Percentiles rank a stretch among this genome's conserved stretches.
phyloP scores from a whole-genome alignment of 2,113 vertebrate genomes.

The Hippocampus zosterae region DNA sequence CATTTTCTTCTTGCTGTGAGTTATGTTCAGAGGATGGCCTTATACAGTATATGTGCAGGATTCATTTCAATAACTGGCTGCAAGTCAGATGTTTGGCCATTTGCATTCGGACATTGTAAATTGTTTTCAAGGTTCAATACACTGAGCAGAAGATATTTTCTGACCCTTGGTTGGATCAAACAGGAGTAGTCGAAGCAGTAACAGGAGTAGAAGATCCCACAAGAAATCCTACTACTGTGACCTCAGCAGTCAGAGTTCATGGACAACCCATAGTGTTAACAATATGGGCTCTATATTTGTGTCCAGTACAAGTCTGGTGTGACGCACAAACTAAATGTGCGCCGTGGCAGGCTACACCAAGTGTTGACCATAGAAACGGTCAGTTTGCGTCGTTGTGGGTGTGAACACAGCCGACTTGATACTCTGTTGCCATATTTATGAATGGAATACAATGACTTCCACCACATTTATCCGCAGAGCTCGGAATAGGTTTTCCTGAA shows the following conservation, averaged over 20 bases:
- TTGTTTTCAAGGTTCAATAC: not conserved
- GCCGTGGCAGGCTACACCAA: too few species aligned
- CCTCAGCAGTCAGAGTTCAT: not conserved
- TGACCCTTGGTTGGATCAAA: not conserved
- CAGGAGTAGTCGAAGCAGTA: not conserved
- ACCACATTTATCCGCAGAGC: too few species aligned
- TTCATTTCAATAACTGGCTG: not conserved
- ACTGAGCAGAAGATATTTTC: not conserved
- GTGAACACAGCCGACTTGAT: too few species aligned
- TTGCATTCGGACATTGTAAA: not conserved
- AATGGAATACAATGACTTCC: too few species aligned
- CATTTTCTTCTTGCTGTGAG: not conserved
- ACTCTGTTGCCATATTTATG: too few species aligned
- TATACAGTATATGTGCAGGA: not conserved
- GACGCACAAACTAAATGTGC: too few species aligned
- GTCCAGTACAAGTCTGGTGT: too few species aligned
- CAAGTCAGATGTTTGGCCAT: not conserved
- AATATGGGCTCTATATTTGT: not conserved
- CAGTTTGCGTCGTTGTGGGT: too few species aligned
- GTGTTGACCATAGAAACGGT: too few species aligned
- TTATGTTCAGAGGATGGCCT: conserved; percentile 7
- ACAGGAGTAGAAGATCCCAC: not conserved
- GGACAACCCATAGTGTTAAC: not conserved
- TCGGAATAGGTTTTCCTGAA: too few species aligned
- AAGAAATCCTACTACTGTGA: not conserved